These are phyloP conservation scores for Enteromius mattozi DNA, from an alignment of 2,797 vertebrate species.

Conservation along the genomic window DNA sequence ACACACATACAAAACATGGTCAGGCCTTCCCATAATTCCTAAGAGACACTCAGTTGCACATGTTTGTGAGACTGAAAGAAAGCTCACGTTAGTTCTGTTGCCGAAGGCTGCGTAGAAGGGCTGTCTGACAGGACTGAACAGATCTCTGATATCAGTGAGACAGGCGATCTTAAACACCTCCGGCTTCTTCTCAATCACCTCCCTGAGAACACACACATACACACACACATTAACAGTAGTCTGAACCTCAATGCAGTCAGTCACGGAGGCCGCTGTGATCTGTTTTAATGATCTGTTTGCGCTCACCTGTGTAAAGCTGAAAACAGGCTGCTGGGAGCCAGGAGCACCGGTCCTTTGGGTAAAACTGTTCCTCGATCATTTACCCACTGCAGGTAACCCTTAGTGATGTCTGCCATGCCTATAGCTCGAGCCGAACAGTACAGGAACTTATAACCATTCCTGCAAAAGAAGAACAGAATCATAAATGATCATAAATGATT, in stretches of 20 bases:
- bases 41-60: neutral
- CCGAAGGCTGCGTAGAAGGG: conserved; percentile 95
- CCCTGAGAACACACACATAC: conserved; percentile 76
- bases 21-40: neutral
- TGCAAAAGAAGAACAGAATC: conserved; percentile 60
- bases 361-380: conserved; percentile 87
- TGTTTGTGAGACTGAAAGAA: neutral
- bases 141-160: conserved; percentile 87
- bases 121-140: conserved; percentile 79
- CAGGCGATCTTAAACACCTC: conserved; percentile 95
- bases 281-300: neutral
- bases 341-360: conserved; percentile 91
- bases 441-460: conserved; percentile 96
- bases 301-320: conserved; percentile 92
- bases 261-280: neutral
- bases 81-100: conserved; percentile 89
- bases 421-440: conserved; percentile 96
- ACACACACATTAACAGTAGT: neutral
- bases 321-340: conserved; percentile 95
- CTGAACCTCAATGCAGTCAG: neutral
- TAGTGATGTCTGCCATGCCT: conserved; percentile 92
- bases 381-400: conserved; percentile 91
- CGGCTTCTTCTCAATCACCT: conserved; percentile 95
- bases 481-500: neutral
- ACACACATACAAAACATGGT: conserved; percentile 28